Conservation (phyloP, 2,113 vertebrate genomes). For the Carassius auratus region DNA sequence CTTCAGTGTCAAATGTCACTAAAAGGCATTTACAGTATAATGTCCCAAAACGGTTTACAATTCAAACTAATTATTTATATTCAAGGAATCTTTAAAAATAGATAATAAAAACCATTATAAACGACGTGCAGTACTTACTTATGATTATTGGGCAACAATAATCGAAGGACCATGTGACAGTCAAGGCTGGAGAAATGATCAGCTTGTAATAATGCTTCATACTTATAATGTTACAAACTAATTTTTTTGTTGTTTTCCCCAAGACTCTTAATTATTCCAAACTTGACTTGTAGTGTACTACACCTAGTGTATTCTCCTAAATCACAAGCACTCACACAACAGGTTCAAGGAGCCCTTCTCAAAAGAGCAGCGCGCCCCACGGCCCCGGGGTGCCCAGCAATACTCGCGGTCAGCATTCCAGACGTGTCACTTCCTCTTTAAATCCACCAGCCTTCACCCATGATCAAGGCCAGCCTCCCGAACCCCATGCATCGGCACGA, state of each 20-base stretch:
- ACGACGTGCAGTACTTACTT: no score
- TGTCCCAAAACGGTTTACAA: no score
- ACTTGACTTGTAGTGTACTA: not conserved
- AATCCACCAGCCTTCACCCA: conserved; percentile 62
- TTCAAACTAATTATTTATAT: no score
- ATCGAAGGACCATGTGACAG: no score
- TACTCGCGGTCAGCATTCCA: conserved; percentile 75
- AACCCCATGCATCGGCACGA: conserved; percentile 66
- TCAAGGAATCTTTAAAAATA: no score
- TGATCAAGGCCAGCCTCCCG: conserved; percentile 63
- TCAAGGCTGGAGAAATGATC: no score
- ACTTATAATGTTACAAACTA: not conserved
- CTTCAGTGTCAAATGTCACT: no score
- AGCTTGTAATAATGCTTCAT: not conserved
- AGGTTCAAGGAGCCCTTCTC: conserved; percentile 39
- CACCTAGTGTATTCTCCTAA: conserved; percentile 53
- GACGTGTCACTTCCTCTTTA: conserved; percentile 72
- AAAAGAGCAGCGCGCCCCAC: conserved; percentile 69
- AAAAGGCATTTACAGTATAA: no score
- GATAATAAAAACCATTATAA: no score
- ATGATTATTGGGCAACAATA: no score
- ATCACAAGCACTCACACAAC: conserved; percentile 54
- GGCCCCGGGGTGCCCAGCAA: conserved; percentile 61
- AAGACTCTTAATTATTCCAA: not conserved
- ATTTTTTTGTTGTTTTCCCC: no score